A percentile compares a stretch with the other conserved stretches of the same genome.
Conservation (phyloP, 2,113 vertebrate genomes). For the Rhabdornis inornatus region DNA sequence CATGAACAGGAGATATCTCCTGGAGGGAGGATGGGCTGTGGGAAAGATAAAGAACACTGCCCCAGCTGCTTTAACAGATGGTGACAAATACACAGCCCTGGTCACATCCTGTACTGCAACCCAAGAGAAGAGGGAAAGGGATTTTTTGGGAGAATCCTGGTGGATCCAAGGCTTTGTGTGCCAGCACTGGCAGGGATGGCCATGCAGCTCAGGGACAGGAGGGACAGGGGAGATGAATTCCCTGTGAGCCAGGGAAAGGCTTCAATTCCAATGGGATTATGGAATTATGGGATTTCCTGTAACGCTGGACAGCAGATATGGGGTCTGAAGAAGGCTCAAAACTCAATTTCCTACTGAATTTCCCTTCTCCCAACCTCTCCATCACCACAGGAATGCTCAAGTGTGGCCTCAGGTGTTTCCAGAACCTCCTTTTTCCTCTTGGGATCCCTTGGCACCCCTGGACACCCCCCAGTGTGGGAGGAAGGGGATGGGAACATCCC, state of each 20-base stretch:
- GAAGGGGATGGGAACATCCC: background rate
- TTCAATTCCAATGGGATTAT: background rate
- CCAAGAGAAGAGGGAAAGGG: too few species aligned
- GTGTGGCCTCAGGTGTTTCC: background rate
- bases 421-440: background rate
- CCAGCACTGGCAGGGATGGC: background rate
- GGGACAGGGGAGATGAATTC: background rate
- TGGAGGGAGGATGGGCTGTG: too few species aligned
- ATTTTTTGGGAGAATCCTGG: background rate
- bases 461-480: background rate
- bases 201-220: background rate
- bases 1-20: too few species aligned
- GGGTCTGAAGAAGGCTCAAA: background rate
- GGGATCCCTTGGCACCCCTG: background rate
- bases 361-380: background rate
- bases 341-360: background rate
- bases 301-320: fast-evolving
- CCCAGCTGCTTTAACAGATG: too few species aligned
- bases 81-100: too few species aligned
- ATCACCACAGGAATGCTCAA: background rate
- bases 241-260: background rate
- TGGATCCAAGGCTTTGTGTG: background rate
- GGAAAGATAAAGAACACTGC: too few species aligned
- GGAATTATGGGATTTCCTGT: background rate
- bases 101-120: too few species aligned